Evolutionary conservation across 2,797 vertebrate species (phyloP).

Genomic region (Pteronotus mesoamericanus): DNA sequence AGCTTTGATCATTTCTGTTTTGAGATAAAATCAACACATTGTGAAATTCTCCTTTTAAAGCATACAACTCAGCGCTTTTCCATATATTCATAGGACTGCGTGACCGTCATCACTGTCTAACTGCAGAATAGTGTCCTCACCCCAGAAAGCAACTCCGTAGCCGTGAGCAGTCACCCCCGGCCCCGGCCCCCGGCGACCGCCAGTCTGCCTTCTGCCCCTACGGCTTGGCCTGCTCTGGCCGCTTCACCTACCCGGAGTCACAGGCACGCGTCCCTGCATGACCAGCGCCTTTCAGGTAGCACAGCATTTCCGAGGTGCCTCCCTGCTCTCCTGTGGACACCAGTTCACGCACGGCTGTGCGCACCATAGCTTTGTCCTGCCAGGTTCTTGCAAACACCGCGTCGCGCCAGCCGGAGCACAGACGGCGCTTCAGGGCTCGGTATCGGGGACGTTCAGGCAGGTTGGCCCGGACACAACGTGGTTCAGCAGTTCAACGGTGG

Average conservation of each 20-base stretch:
- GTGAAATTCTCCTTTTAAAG: background rate
- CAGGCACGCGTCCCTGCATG: background rate
- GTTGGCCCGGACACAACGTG: rapidly evolving
- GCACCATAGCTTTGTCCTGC: no score
- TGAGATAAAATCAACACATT: background rate
- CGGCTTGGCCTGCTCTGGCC: background rate
- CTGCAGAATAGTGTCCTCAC: background rate
- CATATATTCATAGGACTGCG: background rate
- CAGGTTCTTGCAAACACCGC: background rate
- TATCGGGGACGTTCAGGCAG: background rate
- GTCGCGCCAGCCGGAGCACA: background rate
- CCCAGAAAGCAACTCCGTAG: no score
- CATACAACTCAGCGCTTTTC: background rate
- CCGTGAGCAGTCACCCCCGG: no score
- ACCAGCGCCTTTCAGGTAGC: background rate
- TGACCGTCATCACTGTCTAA: background rate
- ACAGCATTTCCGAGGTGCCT: background rate
- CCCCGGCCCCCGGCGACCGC: no score
- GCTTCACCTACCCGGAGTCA: rapidly evolving
- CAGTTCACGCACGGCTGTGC: background rate
- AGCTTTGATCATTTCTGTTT: background rate
- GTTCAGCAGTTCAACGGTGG: background rate
- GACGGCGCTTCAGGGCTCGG: background rate
- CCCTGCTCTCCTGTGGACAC: no score
- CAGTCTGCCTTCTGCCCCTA: rapidly evolving